Evolutionary conservation across 2,113 vertebrate species (phyloP), one percentile per base, ranked within the genome.

Genomic region (Hypomesus transpacificus): DNA sequence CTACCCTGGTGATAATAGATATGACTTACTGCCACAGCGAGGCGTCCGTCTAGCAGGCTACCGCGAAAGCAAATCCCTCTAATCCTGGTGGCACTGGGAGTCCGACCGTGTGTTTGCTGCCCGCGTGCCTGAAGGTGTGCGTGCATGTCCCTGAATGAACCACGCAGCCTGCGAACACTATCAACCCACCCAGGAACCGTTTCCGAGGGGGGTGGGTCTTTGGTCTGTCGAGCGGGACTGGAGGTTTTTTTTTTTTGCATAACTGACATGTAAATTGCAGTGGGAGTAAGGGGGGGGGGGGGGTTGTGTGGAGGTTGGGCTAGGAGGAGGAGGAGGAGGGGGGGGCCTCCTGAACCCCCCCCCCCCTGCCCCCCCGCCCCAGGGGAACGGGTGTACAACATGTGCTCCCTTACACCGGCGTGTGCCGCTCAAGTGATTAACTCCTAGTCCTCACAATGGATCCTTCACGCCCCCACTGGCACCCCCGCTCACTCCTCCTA

Each of bases 351-450:
- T 81, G 80, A 60, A 14, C 85, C 71, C 66, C 52, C 3, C 66
- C 66, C 14, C 24, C 67, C 26, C 26, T n/a, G n/a, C n/a, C n/a
- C n/a, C n/a, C n/a, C n/a, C 67, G 9, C 8, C 87, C 76, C 84
- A 24, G 70, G 89, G 87, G 85, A 85, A 52, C 70, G 75, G 65
- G 85, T 88, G 87, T 88, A 84, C 71, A 74, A 87, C 89, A 88
- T 88, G 89, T 87, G 89, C 87, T 88, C 75, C 82, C 80, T 82
- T 85, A 83, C 87, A 84, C 74, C 52, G 87, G 82, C 88, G 87
- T 88, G 87, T 88, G 88, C 88, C 88, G 82, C 86, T 88, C 83
- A 89, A 88, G 88, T 88, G 89, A 90, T 90, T 90, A 89, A 90
- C 86, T 88, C 82, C 46, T 82, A 62, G 69, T 82, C 79, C 58